Conservation (phyloP, 2,888 invertebrate genomes). For the Xylocampa areola region DNA sequence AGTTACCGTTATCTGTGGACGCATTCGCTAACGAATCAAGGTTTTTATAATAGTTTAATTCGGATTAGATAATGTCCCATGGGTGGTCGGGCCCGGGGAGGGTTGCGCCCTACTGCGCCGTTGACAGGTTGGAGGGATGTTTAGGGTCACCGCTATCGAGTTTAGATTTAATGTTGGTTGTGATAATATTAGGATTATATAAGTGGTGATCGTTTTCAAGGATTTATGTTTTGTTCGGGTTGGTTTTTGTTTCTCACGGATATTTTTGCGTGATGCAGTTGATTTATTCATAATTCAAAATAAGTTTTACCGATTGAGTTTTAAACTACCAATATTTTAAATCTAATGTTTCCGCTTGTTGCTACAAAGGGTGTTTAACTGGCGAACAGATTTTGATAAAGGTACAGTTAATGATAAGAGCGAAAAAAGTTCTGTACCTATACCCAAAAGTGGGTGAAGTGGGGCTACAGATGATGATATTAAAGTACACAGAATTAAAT, state of each 20-base stretch:
- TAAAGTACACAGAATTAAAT: too few species aligned
- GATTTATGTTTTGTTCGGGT: slow-evolving; percentile 14
- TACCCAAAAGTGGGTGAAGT: too few species aligned
- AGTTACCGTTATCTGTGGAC: slow-evolving; percentile 75
- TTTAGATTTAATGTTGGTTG: slow-evolving; percentile 64
- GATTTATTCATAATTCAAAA: too few species aligned
- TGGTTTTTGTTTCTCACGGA: slow-evolving; percentile 32
- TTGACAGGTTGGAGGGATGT: slow-evolving; percentile 75
- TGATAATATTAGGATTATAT: slow-evolving; percentile 70
- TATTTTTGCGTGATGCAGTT: background rate
- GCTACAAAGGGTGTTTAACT: too few species aligned
- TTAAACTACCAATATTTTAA: too few species aligned
- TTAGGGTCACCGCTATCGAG: slow-evolving; percentile 52
- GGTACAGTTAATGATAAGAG: too few species aligned
- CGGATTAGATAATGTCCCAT: slow-evolving; percentile 86
- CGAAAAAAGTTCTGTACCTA: too few species aligned
- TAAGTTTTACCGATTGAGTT: too few species aligned
- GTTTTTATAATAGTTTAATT: slow-evolving; percentile 85
- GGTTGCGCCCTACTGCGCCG: slow-evolving; percentile 69
- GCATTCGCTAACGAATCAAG: slow-evolving; percentile 77
- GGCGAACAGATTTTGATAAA: too few species aligned
- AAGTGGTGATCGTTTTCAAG: slow-evolving; percentile 34
- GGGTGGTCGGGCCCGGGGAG: slow-evolving; percentile 78
- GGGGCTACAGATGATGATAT: too few species aligned
- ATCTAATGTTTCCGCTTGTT: too few species aligned